Base-by-base conservation (phyloP, 2,888 invertebrate species). In the Synergus laeviventris region DNA sequence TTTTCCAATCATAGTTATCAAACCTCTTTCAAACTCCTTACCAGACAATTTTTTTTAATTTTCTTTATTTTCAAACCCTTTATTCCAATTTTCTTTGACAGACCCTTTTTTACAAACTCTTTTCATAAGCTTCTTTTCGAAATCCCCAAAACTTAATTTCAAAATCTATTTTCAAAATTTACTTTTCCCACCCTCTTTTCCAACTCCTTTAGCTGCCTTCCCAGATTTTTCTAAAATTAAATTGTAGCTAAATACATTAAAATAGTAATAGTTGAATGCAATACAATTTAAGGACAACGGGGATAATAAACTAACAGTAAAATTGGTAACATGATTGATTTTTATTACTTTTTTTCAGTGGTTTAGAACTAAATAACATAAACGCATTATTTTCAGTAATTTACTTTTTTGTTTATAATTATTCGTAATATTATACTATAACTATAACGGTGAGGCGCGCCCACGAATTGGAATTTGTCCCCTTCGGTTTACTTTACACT, bases 361-460 rank as follows among this genome's bases (percentile, higher is more conserved):
- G 84, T 88, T 62, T 89, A 89, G 85, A 89, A 90, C 89, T 89
- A 90, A 90, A 90, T 90, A 90, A 90, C 90, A 89, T 87, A 89
- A 89, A 89, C 87, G 87, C 87, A 86, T 89, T 85, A 87, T 81
- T 86, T 87, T 70, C 70, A 70, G 84, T 87, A 86, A 83, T 88
- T 87, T 84, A 87, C 82, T 84, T 82, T 85, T 87, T 84, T 86
- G 81, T 84, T 86, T 81, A 86, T 88, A 86, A 86, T 86, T 88
- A 86, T 79, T 87, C 84, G 84, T 88, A 85, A 81, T 84, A 83
- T 83, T 80, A 79, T 82, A 85, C 86, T 87, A 87, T 86, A 89
- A 84, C 87, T 88, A 88, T 87, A 89, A 89, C 87, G 88, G 85
- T 84, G 88, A 86, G 87, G 86, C 85, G 85, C 85, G 84, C 85